A percentile compares a stretch with the other conserved stretches of the same genome.
These are phyloP conservation scores for Notechis scutatus DNA, from an alignment of 2,113 vertebrate genomes.

Conservation along the genomic window DNA sequence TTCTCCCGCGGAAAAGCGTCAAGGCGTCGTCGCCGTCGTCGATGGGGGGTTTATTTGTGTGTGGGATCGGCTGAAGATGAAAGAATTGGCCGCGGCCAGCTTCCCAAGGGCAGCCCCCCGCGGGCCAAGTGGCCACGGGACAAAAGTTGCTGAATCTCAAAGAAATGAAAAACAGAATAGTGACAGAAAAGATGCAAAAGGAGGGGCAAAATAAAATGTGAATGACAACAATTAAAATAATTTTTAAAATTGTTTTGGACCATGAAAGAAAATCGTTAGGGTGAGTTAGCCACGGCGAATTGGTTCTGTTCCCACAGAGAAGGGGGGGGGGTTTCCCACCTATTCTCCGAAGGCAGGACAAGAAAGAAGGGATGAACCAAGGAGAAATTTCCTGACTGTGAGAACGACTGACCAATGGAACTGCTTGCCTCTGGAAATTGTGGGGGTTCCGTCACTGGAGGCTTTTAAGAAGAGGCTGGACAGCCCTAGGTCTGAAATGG, in stretches of 20 bases:
- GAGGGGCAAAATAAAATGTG: too few relatives aligned
- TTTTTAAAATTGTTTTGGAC: too few relatives aligned
- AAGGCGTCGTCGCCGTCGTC: neutral
- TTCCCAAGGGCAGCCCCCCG: too few relatives aligned
- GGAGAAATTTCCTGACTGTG: neutral
- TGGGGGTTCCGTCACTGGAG: too few relatives aligned
- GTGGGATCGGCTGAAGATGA: neutral
- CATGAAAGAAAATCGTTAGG: too few relatives aligned
- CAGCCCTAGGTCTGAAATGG: neutral
- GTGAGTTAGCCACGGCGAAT: too few relatives aligned
- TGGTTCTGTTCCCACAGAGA: too few relatives aligned
- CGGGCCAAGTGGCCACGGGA: too few relatives aligned
- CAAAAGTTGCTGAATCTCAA: neutral
- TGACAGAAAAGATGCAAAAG: neutral
- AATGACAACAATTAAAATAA: too few relatives aligned
- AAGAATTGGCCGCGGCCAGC: neutral
- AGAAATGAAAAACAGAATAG: neutral
- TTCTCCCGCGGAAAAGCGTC: neutral
- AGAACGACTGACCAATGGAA: neutral
- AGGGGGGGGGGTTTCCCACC: too few relatives aligned
- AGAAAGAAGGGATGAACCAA: neutral
- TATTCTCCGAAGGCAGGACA: neutral
- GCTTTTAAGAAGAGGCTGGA: too few relatives aligned
- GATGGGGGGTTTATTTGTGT: neutral
- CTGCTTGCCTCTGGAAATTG: neutral